Base-by-base conservation (phyloP, 2,113 vertebrate genomes). In the Takifugu bimaculatus region DNA sequence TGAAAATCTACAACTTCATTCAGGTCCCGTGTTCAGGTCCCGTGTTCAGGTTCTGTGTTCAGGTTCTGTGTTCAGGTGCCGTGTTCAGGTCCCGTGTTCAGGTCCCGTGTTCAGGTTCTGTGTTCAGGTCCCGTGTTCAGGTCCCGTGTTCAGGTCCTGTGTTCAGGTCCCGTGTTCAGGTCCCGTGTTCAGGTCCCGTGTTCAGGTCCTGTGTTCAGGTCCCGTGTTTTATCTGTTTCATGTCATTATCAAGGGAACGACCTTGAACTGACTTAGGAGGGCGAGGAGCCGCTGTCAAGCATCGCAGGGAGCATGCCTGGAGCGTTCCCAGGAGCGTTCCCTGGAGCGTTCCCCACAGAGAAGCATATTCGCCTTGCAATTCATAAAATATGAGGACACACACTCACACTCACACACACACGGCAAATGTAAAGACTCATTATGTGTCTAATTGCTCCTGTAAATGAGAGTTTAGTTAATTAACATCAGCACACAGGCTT, bases 191-290 rank as follows among this genome's bases (percentile, higher is more conserved):
- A 20, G 20, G 20, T 20, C 20, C 20, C 20, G 20, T 20, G 20
- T 20, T 20, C 20, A 20, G 20, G 20, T 20, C 20, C 20, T 1
- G 20, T 20, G 20, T 20, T n/a, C n/a, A n/a, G n/a, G n/a, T n/a
- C n/a, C n/a, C n/a, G n/a, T n/a, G n/a, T n/a, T n/a, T 20, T 20
- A 20, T 20, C 20, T 20, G 20, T 20, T 20, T 20, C 20, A 88
- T 84, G 55, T 59, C 50, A 61, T 83, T 81, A 73, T 57, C 50
- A 52, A n/a, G 35, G 51, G 51, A 65, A 55, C 68, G 81, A 86
- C 72, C 77, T 87, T 83, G 71, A 58, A 71, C 60, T 74, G 58
- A 48, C 66, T 74, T 7, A 6, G 58, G 2, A 3, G 48, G 72
- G 65, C 77, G 75, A 68, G 65, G 57, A 68, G 63, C 57, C 54